Evolutionary conservation across 2,113 vertebrate species (phyloP), one percentile per base, ranked within the genome.

Genomic region (Gallinago paraguaiae): DNA sequence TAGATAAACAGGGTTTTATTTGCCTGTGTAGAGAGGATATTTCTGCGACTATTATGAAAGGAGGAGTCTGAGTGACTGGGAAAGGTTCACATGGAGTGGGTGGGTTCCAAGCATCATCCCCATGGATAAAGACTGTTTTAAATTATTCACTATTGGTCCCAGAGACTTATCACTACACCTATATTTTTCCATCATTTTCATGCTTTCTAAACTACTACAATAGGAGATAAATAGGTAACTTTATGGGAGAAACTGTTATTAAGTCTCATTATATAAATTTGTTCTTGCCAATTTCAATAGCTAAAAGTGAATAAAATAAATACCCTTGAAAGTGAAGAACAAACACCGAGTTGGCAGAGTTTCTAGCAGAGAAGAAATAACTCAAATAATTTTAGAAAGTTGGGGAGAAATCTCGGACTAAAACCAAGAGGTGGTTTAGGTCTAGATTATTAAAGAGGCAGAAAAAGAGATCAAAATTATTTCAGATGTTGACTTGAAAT

Each of bases 271-370:
- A 97, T 86, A 95, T 86, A 94, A 96, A 96, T 95, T 90, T 85
- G 82, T 89, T 92, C 92, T 96, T 90, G 67, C 91, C 53, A 27
- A 93, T 96, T 97, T 97, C 95, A 94, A 67, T 82, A 98, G 95
- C 97, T 97, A 67, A 88, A 98, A 97, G 96, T 92, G 90, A 96
- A 95, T 89, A 94, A 98, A 97, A 97, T 96, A 97, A 97, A 96
- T 93, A 92, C 56, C 91, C 93, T 79, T 70, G 83, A 76, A 97
- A 94, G 78, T 69, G 84, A 85, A 76, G 95, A 91, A 84, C 94
- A 94, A 97, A 96, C 90, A 94, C 82, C 87, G 95, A 96, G 95
- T 87, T 96, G 95, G 96, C 82, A 88, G 45, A 69, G 92, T 95
- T 48, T 22, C 88, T 97, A 82, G 95, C 91, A 95, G 95, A 92